Percentiles rank a stretch among this genome's conserved stretches.
phyloP scores from a whole-genome alignment of 2,797 vertebrate genomes.

The Danio choprae region DNA sequence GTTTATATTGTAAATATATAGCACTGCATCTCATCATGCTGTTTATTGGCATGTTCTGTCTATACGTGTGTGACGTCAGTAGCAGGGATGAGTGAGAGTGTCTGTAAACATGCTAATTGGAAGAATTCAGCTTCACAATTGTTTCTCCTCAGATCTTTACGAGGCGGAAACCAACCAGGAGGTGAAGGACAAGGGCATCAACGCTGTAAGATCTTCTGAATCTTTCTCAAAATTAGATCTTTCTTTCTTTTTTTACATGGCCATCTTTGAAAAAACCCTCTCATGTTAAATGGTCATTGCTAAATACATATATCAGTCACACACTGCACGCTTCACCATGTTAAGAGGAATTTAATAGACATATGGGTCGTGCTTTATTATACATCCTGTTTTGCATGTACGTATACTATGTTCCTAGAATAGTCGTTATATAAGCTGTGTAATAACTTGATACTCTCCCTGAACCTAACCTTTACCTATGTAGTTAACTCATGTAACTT shows the following conservation, averaged over 20 bases:
- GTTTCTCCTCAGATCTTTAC: constrained; percentile 72
- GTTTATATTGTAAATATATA: no score
- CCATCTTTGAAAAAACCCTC: background rate
- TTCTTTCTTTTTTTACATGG: constrained; percentile 14
- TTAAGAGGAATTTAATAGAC: background rate
- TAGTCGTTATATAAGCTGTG: no score
- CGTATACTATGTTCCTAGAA: no score
- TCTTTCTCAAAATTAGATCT: constrained; percentile 20
- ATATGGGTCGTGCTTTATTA: background rate
- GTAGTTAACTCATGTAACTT: no score
- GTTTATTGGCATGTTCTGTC: constrained; percentile 27
- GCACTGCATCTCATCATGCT: constrained; percentile 10
- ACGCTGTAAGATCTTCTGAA: constrained; percentile 70
- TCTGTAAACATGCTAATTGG: constrained; percentile 50
- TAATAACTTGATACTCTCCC: no score
- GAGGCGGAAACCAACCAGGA: constrained; percentile 75
- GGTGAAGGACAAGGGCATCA: constrained; percentile 78
- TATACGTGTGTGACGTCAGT: constrained; percentile 26
- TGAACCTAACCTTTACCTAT: no score
- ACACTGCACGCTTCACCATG: background rate
- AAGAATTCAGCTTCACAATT: constrained; percentile 7
- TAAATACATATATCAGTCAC: background rate
- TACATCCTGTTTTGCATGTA: no score
- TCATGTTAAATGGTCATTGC: background rate
- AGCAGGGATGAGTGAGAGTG: background rate